Evolutionary conservation across 2,888 invertebrate species (phyloP), one percentile per base, ranked within the genome.

Genomic region (Cenopis cana): DNA sequence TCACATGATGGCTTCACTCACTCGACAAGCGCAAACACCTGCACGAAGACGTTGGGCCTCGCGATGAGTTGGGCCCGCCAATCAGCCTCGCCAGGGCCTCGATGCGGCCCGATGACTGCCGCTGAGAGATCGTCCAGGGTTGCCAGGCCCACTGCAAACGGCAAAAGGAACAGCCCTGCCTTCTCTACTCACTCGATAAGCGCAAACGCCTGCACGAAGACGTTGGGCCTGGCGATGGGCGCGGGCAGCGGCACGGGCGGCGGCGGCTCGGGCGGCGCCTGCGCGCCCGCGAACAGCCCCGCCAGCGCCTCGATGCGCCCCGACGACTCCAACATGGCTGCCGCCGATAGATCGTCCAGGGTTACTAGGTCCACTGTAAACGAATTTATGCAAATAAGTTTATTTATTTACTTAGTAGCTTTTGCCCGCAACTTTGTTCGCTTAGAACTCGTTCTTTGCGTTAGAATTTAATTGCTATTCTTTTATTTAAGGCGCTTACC

Each of bases 281-380:
- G 95, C 76, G 96, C 95, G 50, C 95, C 94, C 77, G 96, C 94
- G 82, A 97, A 97, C 68, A 98, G 95, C 77, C 97, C 97, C 2
- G 97, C 97, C 52, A 99, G 90, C 74, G 98, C 97, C 81, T 98
- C 98, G 77, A 99, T 98, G 77, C 99, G 95, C 73, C 98, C 98
- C 10, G 98, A 98, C 0, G 98, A 99, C 89, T 99, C 99, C 68
- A 98, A 88, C 96, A 98, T 97, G 29, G 99, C 98, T 80, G 99
- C 99, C 3, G 98, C 97, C 4, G 98, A 98, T 65, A 99, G 91
- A 85, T 98, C 98, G 85, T 99, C 99, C 78, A 98, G 88, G 0
- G 99, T 99, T 20, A 98, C 98, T 79, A 98, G 93, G 88, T 99
- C 98, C 90, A 98, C 98, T 98, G 87, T 1, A 93, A 92, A 73